Percentiles rank a stretch among this genome's conserved stretches.
Conservation (phyloP, 2,113 vertebrate genomes). For the Acanthochromis polyacanthus region DNA sequence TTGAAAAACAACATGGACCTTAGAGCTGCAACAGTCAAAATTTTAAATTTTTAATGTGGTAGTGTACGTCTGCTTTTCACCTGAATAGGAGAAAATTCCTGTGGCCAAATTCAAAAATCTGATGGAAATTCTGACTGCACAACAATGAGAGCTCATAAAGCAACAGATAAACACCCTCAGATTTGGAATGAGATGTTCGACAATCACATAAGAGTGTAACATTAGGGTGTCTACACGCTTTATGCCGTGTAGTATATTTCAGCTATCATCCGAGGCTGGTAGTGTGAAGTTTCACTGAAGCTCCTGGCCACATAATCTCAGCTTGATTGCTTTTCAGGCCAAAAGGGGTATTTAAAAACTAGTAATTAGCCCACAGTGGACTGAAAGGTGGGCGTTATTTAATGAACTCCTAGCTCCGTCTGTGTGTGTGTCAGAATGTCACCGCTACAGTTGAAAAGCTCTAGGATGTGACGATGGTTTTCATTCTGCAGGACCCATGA, state of each 20-base stretch:
- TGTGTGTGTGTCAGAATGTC: background rate
- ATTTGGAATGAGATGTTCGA: background rate
- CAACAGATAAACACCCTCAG: too few relatives aligned
- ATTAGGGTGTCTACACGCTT: too few relatives aligned
- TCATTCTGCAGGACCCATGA: constrained; percentile 85
- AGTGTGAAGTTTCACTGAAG: too few relatives aligned
- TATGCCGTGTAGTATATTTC: too few relatives aligned
- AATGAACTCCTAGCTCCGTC: background rate
- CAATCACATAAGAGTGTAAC: background rate
- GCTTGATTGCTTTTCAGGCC: background rate
- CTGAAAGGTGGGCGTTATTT: constrained; percentile 7
- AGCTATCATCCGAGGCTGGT: too few relatives aligned
- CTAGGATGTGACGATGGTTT: background rate
- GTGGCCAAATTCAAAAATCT: background rate
- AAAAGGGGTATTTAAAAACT: background rate
- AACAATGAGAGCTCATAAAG: too few relatives aligned
- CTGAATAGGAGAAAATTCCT: background rate
- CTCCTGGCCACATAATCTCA: too few relatives aligned
- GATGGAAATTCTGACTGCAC: background rate
- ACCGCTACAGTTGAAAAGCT: background rate
- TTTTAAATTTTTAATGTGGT: too few relatives aligned
- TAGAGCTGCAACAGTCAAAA: too few relatives aligned
- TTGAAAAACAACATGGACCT: too few relatives aligned
- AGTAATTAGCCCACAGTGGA: background rate
- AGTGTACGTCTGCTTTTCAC: too few relatives aligned